These are phyloP conservation scores for Hymenopus coronatus DNA, from an alignment of 2,888 invertebrate genomes.

Conservation along the genomic window DNA sequence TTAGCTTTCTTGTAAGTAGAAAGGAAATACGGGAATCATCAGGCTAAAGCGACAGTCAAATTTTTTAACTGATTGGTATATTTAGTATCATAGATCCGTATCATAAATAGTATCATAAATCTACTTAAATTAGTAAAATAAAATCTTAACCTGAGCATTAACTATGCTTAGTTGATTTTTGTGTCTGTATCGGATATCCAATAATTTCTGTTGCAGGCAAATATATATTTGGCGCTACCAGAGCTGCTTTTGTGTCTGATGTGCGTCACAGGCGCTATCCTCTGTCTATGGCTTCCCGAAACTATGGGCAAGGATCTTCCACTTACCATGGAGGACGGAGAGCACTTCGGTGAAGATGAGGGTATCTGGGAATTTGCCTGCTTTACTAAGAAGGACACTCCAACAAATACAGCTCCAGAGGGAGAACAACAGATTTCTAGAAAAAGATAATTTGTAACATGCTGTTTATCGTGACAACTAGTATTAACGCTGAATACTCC, in stretches of 20 bases:
- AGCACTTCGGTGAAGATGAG: slow-evolving; percentile 55
- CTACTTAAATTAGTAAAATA: too few species aligned
- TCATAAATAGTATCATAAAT: too few species aligned
- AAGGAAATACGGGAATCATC: too few species aligned
- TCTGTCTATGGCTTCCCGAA: slow-evolving; percentile 60
- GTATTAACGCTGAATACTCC: not conserved
- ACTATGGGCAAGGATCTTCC: slow-evolving; percentile 56
- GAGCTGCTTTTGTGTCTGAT: slow-evolving; percentile 54
- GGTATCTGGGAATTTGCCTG: slow-evolving; percentile 49
- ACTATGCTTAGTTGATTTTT: not conserved
- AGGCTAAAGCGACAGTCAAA: too few species aligned
- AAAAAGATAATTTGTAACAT: not conserved
- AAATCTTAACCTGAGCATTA: too few species aligned
- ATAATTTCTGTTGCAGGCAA: slow-evolving; percentile 33
- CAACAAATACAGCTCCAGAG: not conserved
- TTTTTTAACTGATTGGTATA: too few species aligned
- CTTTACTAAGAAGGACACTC: not conserved
- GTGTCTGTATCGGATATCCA: too few species aligned
- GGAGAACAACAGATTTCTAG: not conserved
- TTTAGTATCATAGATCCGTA: too few species aligned
- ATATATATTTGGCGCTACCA: slow-evolving; percentile 50
- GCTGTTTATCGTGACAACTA: not conserved
- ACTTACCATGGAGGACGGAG: slow-evolving; percentile 57
- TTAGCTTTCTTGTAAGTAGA: too few species aligned
- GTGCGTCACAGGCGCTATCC: slow-evolving; percentile 51